Evolutionary conservation across 2,888 invertebrate genomes (phyloP).

Genomic region (Proisotoma minuta): DNA sequence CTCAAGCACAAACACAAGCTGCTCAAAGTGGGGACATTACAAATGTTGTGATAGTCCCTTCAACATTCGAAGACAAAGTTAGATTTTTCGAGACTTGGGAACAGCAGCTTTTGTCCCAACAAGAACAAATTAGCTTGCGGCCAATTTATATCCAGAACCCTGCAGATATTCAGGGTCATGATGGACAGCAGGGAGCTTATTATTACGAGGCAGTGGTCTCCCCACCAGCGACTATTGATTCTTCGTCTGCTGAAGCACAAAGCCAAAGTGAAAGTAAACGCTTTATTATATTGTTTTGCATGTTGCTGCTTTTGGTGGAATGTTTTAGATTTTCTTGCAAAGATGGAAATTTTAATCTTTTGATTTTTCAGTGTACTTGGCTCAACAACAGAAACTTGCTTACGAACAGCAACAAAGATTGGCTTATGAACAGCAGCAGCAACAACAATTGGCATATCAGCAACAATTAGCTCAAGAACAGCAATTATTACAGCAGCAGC

Average conservation of each 20-base stretch:
- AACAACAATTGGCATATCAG: conserved; percentile 7
- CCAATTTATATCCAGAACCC: conserved; percentile 21
- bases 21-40: not conserved
- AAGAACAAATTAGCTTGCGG: conserved; percentile 24
- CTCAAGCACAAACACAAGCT: conserved; percentile 13
- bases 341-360: too few species aligned
- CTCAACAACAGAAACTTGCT: conserved; percentile 12
- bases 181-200: not conserved
- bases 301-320: not conserved
- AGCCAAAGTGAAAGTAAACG: conserved; percentile 45
- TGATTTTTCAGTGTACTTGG: conserved; percentile 28
- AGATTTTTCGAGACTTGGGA: conserved; percentile 44
- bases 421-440: conserved; percentile 9
- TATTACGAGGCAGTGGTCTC: conserved; percentile 18
- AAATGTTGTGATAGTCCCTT: conserved; percentile 40
- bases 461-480: conserved; percentile 7
- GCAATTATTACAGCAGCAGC: conserved; percentile 15
- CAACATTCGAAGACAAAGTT: conserved; percentile 43
- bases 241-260: conserved; percentile 34
- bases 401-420: conserved; percentile 22
- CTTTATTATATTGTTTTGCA: conserved; percentile 27
- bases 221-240: conserved; percentile 20
- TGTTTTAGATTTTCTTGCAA: not conserved
- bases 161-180: not conserved
- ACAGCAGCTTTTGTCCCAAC: conserved; percentile 24